phyloP scores from a whole-genome alignment of 1,140 invertebrate genomes.

The Cotesia glomerata region DNA sequence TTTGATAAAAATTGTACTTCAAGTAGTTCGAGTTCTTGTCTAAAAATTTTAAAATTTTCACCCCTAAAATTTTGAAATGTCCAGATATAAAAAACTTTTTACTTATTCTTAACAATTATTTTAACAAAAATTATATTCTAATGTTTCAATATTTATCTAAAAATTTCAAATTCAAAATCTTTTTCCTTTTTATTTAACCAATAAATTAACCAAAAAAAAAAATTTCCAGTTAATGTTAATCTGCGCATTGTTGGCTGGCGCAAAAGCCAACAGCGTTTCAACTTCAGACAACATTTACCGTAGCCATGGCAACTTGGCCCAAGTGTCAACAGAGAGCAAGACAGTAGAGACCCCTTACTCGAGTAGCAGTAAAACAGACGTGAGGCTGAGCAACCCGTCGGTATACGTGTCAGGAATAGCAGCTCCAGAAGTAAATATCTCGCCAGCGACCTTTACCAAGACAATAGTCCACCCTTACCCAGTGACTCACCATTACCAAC shows the following conservation, averaged over 20 bases:
- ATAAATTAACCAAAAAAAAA: neutral
- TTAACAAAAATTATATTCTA: too few species aligned
- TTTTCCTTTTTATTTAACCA: too few species aligned
- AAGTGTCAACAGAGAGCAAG: conserved; percentile 70
- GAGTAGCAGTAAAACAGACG: conserved; percentile 69
- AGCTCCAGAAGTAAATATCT: conserved; percentile 13
- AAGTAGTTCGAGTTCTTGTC: too few species aligned
- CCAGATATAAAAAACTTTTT: too few species aligned
- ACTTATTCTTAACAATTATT: too few species aligned
- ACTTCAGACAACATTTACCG: conserved; percentile 70
- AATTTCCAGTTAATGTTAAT: neutral
- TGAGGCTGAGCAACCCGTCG: conserved; percentile 70
- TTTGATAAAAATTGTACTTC: too few species aligned
- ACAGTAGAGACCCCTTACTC: conserved; percentile 74
- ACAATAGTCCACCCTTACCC: neutral
- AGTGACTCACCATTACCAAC: neutral
- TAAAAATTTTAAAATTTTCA: neutral
- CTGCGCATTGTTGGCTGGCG: neutral
- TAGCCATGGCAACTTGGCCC: conserved; percentile 69
- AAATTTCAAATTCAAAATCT: too few species aligned
- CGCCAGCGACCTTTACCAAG: conserved; percentile 33
- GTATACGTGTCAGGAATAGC: conserved; percentile 53
- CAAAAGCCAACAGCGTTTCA: conserved; percentile 50
- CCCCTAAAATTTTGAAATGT: too few species aligned
- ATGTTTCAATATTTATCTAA: too few species aligned